These are phyloP conservation scores for Siniperca obscura DNA, from an alignment of 2,797 vertebrate species.

Conservation along the genomic window DNA sequence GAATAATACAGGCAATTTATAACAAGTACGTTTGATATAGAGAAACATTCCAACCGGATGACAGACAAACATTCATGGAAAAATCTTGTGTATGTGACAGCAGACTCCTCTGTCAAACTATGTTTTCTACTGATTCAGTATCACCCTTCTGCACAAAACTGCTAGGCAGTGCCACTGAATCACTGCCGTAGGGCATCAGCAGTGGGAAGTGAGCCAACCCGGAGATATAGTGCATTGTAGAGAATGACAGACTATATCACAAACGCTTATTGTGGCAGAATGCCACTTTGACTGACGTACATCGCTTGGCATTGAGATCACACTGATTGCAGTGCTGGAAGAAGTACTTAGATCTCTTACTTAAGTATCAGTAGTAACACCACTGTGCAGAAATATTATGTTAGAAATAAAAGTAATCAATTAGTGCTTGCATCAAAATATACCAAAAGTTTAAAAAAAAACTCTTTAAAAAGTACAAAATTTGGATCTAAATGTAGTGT, in stretches of 20 bases:
- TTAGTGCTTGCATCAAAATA: too few relatives aligned
- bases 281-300: constrained; percentile 54
- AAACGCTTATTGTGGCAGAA: constrained; percentile 68
- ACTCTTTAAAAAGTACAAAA: too few relatives aligned
- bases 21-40: constrained; percentile 34
- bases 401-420: too few relatives aligned
- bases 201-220: constrained; percentile 60
- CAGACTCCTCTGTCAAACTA: constrained; percentile 57
- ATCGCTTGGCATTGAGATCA: constrained; percentile 44
- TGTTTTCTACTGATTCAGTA: constrained; percentile 49
- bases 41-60: constrained; percentile 57
- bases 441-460: too few relatives aligned
- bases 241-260: constrained; percentile 45
- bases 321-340: too few relatives aligned
- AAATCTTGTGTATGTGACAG: constrained; percentile 47
- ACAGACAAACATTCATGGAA: constrained; percentile 50
- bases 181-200: constrained; percentile 50
- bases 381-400: too few relatives aligned
- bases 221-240: constrained; percentile 43
- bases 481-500: too few relatives aligned
- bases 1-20: constrained; percentile 39
- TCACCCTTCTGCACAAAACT: constrained; percentile 40
- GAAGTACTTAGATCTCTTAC: too few relatives aligned
- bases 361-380: too few relatives aligned
- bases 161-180: constrained; percentile 33